phyloP scores from a whole-genome alignment of 2,888 invertebrate genomes.

The Andrena chrysosceles region DNA sequence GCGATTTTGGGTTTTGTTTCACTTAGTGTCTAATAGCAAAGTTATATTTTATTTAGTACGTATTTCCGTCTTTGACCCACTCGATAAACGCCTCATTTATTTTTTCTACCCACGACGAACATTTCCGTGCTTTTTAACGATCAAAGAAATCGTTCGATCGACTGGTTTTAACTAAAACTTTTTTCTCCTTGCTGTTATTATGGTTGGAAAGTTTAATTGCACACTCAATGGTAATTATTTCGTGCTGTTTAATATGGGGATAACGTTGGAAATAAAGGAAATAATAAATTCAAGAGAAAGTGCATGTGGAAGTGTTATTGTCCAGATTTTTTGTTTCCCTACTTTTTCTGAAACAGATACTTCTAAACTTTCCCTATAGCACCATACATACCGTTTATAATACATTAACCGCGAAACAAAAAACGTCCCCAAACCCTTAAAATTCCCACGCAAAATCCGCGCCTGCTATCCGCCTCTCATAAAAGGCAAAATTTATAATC shows the following conservation, averaged over 20 bases:
- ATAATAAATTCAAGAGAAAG: constrained; percentile 46
- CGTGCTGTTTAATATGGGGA: constrained; percentile 2
- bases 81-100: background rate
- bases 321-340: background rate
- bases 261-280: constrained; percentile 6
- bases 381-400: no score
- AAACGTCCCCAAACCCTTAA: background rate
- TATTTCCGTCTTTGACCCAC: background rate
- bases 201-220: constrained; percentile 38
- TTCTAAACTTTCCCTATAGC: no score
- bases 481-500: no score
- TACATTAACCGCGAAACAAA: background rate
- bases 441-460: background rate
- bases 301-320: constrained; percentile 3
- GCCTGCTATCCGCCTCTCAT: no score
- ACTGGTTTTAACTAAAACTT: background rate
- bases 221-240: constrained; percentile 23
- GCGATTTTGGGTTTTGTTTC: background rate
- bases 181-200: constrained; percentile 1
- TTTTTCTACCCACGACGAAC: no score
- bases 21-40: no score
- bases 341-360: background rate
- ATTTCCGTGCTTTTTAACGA: constrained; percentile 14
- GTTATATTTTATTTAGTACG: background rate
- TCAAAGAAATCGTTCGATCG: background rate